Base-by-base conservation (phyloP, 1,140 invertebrate genomes). In the Brachionus rotundiformis region DNA sequence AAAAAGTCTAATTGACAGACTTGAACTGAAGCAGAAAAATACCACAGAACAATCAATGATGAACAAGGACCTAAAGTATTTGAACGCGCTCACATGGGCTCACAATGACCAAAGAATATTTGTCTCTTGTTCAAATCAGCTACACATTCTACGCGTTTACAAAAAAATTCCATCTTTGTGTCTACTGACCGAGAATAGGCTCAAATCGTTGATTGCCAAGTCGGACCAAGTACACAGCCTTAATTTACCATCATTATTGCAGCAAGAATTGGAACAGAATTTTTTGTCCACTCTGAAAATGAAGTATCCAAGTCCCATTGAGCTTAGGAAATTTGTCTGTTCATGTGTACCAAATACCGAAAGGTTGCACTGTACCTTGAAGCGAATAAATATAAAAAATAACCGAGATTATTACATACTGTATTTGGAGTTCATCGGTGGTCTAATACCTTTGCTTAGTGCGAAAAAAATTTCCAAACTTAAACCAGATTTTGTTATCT, bases 211-310 rank as follows among this genome's bases (percentile, higher is more conserved):
- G 84, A 90, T 88, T 88, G 91, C 85, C 84, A 90, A 77, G 84
- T 90, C 91, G 86, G 88, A 87, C 8, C 76, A 79, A 79, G 59
- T 59, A 1, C 2, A 19, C 13, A 7, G n/a, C 27, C 41, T 79
- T 63, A 3, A 1, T 13, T 11, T 79, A n/a, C 76, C 59, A 2
- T 19, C 19, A 2, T 13, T 25, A 13, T 23, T 79, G 19, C 92
- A 93, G 86, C 92, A 92, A 79, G 91, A 94, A 11, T 92, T 98
- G 82, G 91, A 92, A 82, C 93, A 93, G 86, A 90, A 98, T 49
- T 98, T 97, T 89, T 93, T 93, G 85, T 94, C 95, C 88, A 98
- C 96, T n/a, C 94, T 98, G 85, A 90, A 93, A 93, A 97, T 95
- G 87, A 95, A 94, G 86, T 93, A 98, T 68, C 96, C 96, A 23